Base-by-base conservation (phyloP, 2,888 invertebrate species). In the Acanthopleura granulata region DNA sequence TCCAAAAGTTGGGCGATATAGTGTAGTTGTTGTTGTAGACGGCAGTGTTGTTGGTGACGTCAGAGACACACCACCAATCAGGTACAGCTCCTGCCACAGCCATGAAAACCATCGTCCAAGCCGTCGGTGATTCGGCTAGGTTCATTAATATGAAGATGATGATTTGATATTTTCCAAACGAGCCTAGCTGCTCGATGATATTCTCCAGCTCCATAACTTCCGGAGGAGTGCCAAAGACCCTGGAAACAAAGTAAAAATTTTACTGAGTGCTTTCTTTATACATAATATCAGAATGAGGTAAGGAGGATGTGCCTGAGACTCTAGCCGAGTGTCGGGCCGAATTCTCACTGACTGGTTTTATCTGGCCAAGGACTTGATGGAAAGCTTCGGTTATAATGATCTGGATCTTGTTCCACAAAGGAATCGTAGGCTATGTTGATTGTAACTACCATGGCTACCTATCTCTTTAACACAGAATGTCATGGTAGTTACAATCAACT, bases 1-100 rank as follows among this genome's bases (percentile, higher is more conserved):
- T 3, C 40, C 40, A 40, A 16, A 62, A 70, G 25, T 62, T 51
- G 18, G 73, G 49, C 25, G 49, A 25, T 12, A 62, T 70, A 3
- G 18, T n/a, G 22, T 30, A 25, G n/a, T 18, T 70, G 18, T 30
- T 27, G 27, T 69, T 71, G 62, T 49, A 62, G 0, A 70, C 16
- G 0, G 74, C 77, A 12, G 74, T 76, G 30, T 77, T 79, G 14
- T 74, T 70, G 25, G n/a, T 51, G n/a, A 66, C 74, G 3, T 62
- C 15, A 15, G 30, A 16, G 16, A 49, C 27, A 73, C 82, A 82
- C 74, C 75, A 73, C 82, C 82, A 82, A 29, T 79, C 66, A n/a
- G 82, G 82, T n/a, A 76, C 78, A n/a, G 80, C 81, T 0, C 77
- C 77, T 16, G 77, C 76, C 71, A 80, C 78, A 25, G 79, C 62